A percentile compares a stretch with the other conserved stretches of the same genome.
phyloP scores from a whole-genome alignment of 2,797 vertebrate species.

The Toxotes lorentzi region DNA sequence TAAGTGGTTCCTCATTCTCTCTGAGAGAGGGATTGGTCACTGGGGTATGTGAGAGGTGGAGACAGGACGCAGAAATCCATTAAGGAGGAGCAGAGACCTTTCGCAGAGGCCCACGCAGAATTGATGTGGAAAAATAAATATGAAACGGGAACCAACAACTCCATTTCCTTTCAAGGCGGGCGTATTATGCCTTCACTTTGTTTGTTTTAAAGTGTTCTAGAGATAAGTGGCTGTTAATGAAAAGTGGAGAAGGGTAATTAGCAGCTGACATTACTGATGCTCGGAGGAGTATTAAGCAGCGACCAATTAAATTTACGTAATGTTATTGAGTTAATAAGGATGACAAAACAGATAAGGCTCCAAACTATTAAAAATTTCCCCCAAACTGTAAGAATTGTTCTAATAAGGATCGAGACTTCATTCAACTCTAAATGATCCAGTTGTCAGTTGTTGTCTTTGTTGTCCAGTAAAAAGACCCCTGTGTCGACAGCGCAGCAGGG shows the following conservation, averaged over 20 bases:
- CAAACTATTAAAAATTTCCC: not conserved
- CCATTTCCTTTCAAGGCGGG: constrained; percentile 46
- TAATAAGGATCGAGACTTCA: constrained; percentile 46
- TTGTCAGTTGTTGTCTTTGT: constrained; percentile 64
- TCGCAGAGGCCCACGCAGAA: constrained; percentile 38
- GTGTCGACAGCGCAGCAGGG: constrained; percentile 69
- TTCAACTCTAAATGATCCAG: constrained; percentile 50
- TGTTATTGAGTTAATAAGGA: not conserved
- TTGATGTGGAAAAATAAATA: constrained; percentile 70
- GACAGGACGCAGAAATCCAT: constrained; percentile 64
- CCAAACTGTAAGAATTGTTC: constrained; percentile 1
- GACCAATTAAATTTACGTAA: constrained; percentile 35
- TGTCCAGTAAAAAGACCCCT: constrained; percentile 51
- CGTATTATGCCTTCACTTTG: constrained; percentile 46
- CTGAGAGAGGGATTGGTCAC: constrained; percentile 66
- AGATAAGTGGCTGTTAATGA: constrained; percentile 48
- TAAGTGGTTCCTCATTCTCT: constrained; percentile 75
- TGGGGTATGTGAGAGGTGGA: constrained; percentile 55
- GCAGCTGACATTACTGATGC: constrained; percentile 31
- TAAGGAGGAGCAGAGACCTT: constrained; percentile 45
- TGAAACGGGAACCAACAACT: constrained; percentile 43
- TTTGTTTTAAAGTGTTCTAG: constrained; percentile 48
- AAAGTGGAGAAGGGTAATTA: constrained; percentile 40
- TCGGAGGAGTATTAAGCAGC: constrained; percentile 15
- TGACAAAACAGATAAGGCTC: not conserved